These are phyloP conservation scores for Ammodytes marinus DNA, from an alignment of 2,113 vertebrate species.

Conservation along the genomic window DNA sequence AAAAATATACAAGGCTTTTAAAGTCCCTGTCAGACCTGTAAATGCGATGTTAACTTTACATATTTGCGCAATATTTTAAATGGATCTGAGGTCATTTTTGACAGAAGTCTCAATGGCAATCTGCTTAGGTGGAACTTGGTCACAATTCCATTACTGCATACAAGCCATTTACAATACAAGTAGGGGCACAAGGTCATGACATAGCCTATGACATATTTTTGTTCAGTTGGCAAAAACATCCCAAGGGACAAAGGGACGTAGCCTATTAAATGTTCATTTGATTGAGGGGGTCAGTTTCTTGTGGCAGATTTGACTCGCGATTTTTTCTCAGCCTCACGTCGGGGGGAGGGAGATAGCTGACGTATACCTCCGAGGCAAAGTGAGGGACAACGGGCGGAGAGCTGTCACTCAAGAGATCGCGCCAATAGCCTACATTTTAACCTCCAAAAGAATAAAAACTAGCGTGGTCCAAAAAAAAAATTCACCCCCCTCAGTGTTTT, in stretches of 20 bases:
- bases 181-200: background rate
- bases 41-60: background rate
- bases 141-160: background rate
- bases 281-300: background rate
- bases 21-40: too few relatives aligned
- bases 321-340: too few relatives aligned
- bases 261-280: background rate
- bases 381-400: too few relatives aligned
- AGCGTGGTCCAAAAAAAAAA: too few relatives aligned
- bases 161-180: background rate
- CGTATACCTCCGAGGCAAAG: too few relatives aligned
- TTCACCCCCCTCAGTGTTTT: too few relatives aligned
- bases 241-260: background rate
- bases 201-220: background rate
- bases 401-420: too few relatives aligned
- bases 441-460: too few relatives aligned
- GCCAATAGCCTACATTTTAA: too few relatives aligned
- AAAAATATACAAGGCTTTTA: background rate
- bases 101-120: background rate
- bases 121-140: background rate
- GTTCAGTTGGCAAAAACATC: background rate
- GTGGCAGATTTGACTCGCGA: background rate
- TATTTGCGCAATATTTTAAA: background rate
- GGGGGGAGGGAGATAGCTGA: too few relatives aligned
- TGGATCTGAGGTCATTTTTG: background rate